Percentiles rank a stretch among this genome's conserved stretches.
phyloP scores from a whole-genome alignment of 2,888 invertebrate species.

The Ochlodes sylvanus region DNA sequence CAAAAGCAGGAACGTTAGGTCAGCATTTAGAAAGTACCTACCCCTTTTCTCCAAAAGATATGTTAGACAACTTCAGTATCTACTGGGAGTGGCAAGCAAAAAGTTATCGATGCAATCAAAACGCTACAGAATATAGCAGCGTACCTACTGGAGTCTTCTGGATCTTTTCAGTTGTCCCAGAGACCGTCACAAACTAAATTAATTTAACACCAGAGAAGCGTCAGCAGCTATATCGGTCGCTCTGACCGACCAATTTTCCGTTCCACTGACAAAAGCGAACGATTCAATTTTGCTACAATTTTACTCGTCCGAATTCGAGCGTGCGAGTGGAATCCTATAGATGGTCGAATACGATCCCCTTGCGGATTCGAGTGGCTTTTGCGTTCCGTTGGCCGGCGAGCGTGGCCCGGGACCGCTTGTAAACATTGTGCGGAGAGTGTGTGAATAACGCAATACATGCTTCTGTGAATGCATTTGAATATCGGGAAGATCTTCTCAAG shows the following conservation, averaged over 20 bases:
- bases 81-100: no score
- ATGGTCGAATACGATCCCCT: conserved; percentile 63
- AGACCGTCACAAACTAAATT: neutral
- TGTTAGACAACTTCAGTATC: no score
- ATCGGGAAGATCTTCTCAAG: conserved; percentile 10
- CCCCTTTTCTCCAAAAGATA: no score
- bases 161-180: neutral
- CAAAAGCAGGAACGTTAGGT: no score
- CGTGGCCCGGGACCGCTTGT: conserved; percentile 22
- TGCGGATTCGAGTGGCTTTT: conserved; percentile 63
- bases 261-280: conserved; percentile 68
- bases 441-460: conserved; percentile 18
- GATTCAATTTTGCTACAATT: conserved; percentile 80
- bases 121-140: neutral
- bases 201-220: conserved; percentile 7
- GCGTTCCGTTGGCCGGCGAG: conserved; percentile 48
- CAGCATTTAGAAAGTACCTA: no score
- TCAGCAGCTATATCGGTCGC: neutral
- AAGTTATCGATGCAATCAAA: neutral
- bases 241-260: conserved; percentile 70
- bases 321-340: conserved; percentile 73
- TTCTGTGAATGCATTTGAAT: conserved; percentile 25
- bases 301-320: conserved; percentile 73
- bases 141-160: no score
- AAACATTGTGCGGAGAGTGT: conserved; percentile 22